phyloP scores from a whole-genome alignment of 1,140 invertebrate genomes.

The Euwallacea fornicatus region DNA sequence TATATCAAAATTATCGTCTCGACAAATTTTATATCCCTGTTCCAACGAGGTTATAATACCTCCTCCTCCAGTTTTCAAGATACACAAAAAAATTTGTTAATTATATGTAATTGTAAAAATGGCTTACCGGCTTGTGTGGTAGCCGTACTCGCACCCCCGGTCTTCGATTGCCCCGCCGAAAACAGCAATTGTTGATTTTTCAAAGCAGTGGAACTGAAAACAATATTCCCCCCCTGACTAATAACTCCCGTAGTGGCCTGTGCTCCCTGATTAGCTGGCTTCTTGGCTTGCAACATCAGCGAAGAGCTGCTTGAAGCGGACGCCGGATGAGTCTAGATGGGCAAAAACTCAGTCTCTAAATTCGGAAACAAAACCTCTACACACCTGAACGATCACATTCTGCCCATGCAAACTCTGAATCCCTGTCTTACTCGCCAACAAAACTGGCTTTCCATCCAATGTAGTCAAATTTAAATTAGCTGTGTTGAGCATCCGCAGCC shows the following conservation, averaged over 20 bases:
- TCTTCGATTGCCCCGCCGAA: conserved; percentile 15
- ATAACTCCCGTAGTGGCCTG: conserved; percentile 45
- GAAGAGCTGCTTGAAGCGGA: conserved; percentile 37
- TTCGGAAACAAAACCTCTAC: not conserved
- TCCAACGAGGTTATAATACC: no score
- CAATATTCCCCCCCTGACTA: conserved; percentile 46
- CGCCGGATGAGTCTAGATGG: conserved; percentile 42
- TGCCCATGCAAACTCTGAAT: conserved; percentile 53
- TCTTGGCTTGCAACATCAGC: conserved; percentile 49
- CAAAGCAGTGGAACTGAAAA: conserved; percentile 39
- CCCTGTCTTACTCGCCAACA: conserved; percentile 61
- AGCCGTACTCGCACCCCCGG: not conserved
- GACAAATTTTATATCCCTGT: no score
- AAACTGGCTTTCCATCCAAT: conserved; percentile 66
- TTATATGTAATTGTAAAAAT: conserved; percentile 8
- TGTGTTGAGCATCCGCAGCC: conserved; percentile 60
- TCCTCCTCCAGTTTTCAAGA: no score
- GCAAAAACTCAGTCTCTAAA: no score
- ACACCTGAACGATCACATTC: conserved; percentile 49
- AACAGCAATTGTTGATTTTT: conserved; percentile 30
- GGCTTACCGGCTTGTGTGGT: conserved; percentile 25
- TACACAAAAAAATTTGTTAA: not conserved
- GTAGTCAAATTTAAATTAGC: conserved; percentile 59
- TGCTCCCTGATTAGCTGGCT: conserved; percentile 28
- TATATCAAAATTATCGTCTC: no score